phyloP scores from a whole-genome alignment of 2,113 vertebrate species.

The Melozone crissalis region DNA sequence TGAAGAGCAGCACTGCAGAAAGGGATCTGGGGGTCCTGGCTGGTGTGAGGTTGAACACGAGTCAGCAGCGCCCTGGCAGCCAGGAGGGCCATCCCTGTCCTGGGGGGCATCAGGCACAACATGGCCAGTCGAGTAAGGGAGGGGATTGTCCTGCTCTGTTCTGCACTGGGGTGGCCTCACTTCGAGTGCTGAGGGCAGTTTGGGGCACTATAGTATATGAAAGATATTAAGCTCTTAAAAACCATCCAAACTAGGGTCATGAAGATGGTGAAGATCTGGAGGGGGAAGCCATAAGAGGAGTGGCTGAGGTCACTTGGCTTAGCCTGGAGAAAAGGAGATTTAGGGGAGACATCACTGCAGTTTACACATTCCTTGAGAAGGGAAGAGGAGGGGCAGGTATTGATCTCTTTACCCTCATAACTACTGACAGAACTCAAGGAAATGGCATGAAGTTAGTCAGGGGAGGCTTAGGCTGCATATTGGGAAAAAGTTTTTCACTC shows the following conservation, averaged over 20 bases:
- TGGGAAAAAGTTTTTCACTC: background rate
- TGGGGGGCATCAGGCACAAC: background rate
- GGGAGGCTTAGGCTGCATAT: background rate
- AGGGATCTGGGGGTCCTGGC: background rate
- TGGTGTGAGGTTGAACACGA: accelerated
- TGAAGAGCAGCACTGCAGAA: accelerated
- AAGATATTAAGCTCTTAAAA: background rate
- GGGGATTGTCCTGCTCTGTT: accelerated
- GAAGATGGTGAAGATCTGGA: background rate
- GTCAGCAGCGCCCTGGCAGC: background rate
- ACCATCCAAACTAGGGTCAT: accelerated
- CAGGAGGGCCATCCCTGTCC: background rate
- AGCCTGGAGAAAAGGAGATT: background rate
- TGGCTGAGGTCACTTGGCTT: background rate
- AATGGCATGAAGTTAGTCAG: background rate
- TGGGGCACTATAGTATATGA: accelerated
- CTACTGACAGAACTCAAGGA: background rate
- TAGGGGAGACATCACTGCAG: background rate
- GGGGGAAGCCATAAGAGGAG: background rate
- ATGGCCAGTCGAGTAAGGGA: accelerated
- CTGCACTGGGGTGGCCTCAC: accelerated
- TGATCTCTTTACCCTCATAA: background rate
- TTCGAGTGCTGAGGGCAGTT: accelerated
- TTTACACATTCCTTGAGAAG: background rate
- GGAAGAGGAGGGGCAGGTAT: background rate